Base-by-base conservation (phyloP, 2,797 vertebrate species). In the Adrianichthys oophorus region DNA sequence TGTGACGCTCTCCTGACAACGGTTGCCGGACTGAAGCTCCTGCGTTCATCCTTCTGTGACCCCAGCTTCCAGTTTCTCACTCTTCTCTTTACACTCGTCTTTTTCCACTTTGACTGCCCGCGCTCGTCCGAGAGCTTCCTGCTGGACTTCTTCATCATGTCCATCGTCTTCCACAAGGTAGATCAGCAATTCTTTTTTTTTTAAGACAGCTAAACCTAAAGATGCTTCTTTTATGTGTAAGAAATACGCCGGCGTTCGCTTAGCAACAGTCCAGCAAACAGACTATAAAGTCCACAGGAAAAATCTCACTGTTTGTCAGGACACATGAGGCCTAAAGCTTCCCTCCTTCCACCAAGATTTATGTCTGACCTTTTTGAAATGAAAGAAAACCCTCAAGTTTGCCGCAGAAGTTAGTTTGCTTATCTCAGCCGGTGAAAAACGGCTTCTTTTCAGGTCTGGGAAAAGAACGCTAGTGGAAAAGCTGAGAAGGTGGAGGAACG, bases 111-210 rank as follows among this genome's bases (percentile, higher is more conserved):
- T 12, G 98, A 99, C 89, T 98, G 90, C 79, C 94, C 92, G 19
- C 89, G 75, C 4, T 83, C 94, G 71, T 99, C 97, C 0, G 95
- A 99, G 88, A 96, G 95, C 69, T 98, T 98, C 87, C 86, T 99
- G 76, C 86, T 98, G 68, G 95, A 98, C 91, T 97, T 97, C 91
- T 99, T 97, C 89, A 72, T 98, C 83, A 95, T 98, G 92, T 97
- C 97, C 56, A 95, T 99, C 21, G 52, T 98, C 51, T 97, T 97
- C 79, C 94, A 94, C 71, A 99, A 98, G 95, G 97, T 93, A 88
- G 92, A 32, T 2, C 45, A 14, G 29, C 29, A 32, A 8, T 32
- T 32, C 8, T 8, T 32, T 26, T 26, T 26, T 26, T 26, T 7
- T 26, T 21, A 21, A 26, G 29, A 32, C 29, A 32, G 29, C 29